A percentile compares a stretch with the other conserved stretches of the same genome.
These are phyloP conservation scores for Venustaconcha ellipsiformis DNA, from an alignment of 1,140 invertebrate species.

Conservation along the genomic window DNA sequence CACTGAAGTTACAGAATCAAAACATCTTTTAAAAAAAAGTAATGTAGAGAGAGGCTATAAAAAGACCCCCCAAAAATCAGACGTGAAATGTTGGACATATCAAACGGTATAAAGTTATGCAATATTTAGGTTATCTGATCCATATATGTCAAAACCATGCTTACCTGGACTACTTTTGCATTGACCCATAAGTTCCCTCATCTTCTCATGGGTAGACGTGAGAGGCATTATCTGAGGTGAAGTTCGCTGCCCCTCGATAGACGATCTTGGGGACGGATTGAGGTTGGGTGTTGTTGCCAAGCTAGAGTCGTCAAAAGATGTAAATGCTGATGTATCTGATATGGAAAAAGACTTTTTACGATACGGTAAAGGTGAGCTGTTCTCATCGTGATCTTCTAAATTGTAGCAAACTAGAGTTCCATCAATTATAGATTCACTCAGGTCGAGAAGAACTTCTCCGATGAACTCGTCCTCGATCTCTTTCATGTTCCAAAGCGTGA, in stretches of 20 bases:
- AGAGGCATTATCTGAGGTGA: not conserved
- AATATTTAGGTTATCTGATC: too few species aligned
- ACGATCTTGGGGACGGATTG: conserved; percentile 23
- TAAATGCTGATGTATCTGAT: conserved; percentile 15
- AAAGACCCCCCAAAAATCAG: too few species aligned
- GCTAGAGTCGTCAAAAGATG: conserved; percentile 20
- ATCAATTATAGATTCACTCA: conserved; percentile 87
- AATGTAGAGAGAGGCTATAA: too few species aligned
- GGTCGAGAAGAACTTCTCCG: conserved; percentile 65
- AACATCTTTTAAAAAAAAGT: too few species aligned
- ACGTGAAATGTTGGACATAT: too few species aligned
- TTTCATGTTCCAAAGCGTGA: conserved; percentile 86
- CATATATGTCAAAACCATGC: not conserved
- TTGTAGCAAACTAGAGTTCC: conserved; percentile 89
- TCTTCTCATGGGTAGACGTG: conserved; percentile 13
- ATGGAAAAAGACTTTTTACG: conserved; percentile 31
- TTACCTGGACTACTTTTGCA: conserved; percentile 15
- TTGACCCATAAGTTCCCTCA: conserved; percentile 10
- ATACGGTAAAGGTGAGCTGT: conserved; percentile 55
- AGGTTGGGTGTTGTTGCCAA: conserved; percentile 1
- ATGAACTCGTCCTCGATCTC: conserved; percentile 84
- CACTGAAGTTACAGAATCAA: too few species aligned
- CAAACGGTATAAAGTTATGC: too few species aligned
- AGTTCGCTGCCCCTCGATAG: not conserved
- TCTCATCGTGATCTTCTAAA: conserved; percentile 70